Base-by-base conservation (phyloP, 2,113 vertebrate genomes). In the Gobio gobio region DNA sequence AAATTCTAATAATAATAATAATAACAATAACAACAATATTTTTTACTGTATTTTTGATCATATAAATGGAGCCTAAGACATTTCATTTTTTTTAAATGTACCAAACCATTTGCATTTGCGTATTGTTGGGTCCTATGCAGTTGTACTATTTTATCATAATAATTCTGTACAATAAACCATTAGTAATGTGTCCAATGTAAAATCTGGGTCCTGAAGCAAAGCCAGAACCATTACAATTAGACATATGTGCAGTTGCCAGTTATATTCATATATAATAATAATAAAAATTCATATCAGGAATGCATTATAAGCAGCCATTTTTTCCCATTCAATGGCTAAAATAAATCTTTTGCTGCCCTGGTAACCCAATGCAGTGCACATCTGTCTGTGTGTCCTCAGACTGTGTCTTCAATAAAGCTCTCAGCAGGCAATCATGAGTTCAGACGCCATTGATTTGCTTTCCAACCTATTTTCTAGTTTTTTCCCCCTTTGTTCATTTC, bases 381-480 rank as follows among this genome's bases (percentile, higher is more conserved):
- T 78, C 76, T 78, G 56, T 61, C 76, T 54, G 40, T 80, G 66
- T 70, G 24, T 72, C 45, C 59, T 36, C 64, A 49, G 80, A 56
- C 36, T 76, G 70, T 74, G 56, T 75, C 68, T 58, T 73, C 66
- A 70, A 72, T 83, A 72, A 73, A 72, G 64, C 40, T 70, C 85
- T 83, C 76, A 84, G 85, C 82, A 81, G 63, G 80, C 47, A 75
- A 26, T n/a, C 81, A 83, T 78, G 20, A 81, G 63, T 54, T 84
- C 77, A 77, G 83, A 40, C 29, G 40, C 33, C 54, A 82, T 8
- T 85, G 49, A 83, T 86, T 83, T 82, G 74, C 75, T 58, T 84
- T 63, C 45, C 56, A 82, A 12, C 63, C 47, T 61, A 66, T 82
- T 79, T 49, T 78, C 22, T 78, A 3, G 2, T 66, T 40, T 75